A percentile compares a stretch with the other conserved stretches of the same genome.
phyloP scores from a whole-genome alignment of 2,113 vertebrate species.

The Cyprinodon brontotheroides region DNA sequence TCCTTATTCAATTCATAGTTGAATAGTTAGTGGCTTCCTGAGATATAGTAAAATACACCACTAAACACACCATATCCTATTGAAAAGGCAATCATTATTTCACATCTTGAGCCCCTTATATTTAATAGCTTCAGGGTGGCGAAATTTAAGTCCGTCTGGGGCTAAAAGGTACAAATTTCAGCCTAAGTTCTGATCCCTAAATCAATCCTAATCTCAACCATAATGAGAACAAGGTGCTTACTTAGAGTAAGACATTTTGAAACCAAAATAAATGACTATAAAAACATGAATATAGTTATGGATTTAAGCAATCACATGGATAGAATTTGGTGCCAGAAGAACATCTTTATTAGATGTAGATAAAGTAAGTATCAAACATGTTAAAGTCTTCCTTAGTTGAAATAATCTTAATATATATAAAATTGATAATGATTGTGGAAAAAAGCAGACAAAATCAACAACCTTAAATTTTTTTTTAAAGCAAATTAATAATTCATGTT shows the following conservation, averaged over 20 bases:
- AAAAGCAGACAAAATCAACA: too few species aligned
- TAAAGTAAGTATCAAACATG: not conserved
- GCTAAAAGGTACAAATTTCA: slow-evolving; percentile 50
- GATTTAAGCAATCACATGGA: not conserved
- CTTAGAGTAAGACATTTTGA: not conserved
- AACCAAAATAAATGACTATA: not conserved
- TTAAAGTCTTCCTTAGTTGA: not conserved
- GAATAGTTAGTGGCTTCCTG: slow-evolving; percentile 34
- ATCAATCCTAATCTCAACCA: slow-evolving; percentile 40
- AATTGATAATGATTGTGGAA: not conserved
- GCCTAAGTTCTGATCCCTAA: slow-evolving; percentile 44
- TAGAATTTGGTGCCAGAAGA: not conserved
- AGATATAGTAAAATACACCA: slow-evolving; percentile 47
- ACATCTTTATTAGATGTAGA: not conserved
- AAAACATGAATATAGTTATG: not conserved
- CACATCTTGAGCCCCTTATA: slow-evolving; percentile 57
- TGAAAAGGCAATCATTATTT: slow-evolving; percentile 47
- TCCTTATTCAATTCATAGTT: slow-evolving; percentile 22
- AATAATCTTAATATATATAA: not conserved
- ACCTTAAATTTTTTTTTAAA: not conserved
- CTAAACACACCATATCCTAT: slow-evolving; percentile 34
- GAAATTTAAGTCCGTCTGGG: slow-evolving; percentile 40
- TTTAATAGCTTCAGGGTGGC: slow-evolving; percentile 59
- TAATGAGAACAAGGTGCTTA: not conserved
- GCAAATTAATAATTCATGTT: not conserved